phyloP scores from a whole-genome alignment of 2,113 vertebrate species.

The Galemys pyrenaicus region DNA sequence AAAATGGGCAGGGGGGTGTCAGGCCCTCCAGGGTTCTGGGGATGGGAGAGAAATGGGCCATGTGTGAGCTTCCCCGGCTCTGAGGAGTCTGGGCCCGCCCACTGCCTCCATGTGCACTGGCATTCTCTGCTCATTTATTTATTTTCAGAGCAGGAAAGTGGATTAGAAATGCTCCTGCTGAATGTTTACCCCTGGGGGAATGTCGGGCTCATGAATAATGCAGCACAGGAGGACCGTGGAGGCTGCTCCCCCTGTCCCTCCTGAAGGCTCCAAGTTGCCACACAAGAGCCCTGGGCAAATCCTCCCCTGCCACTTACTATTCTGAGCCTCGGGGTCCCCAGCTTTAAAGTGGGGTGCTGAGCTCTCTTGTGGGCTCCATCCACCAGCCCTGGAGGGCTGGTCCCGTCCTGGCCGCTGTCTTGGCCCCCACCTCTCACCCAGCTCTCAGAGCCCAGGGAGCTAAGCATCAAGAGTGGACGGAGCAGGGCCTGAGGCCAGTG shows the following conservation, averaged over 20 bases:
- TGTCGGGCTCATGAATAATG: conserved; percentile 15
- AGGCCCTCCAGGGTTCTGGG: no score
- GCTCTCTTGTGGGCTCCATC: background rate
- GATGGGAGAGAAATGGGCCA: background rate
- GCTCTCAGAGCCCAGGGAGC: background rate
- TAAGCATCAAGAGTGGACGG: background rate
- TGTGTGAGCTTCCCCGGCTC: background rate
- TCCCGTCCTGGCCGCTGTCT: fast-evolving
- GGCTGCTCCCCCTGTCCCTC: background rate
- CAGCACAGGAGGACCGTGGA: fast-evolving
- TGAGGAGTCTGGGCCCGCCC: background rate
- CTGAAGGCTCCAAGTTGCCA: background rate
- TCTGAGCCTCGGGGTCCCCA: background rate
- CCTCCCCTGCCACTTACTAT: background rate
- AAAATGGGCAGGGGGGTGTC: background rate
- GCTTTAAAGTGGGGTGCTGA: background rate
- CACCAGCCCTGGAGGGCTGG: background rate
- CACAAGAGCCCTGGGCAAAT: no score
- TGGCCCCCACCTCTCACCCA: background rate
- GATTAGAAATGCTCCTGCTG: conserved; percentile 31
- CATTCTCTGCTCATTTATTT: conserved; percentile 32
- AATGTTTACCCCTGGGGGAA: conserved; percentile 32
- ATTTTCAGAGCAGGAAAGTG: conserved; percentile 57
- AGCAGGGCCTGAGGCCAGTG: background rate
- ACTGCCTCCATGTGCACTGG: background rate